Evolutionary conservation across 2,113 vertebrate species (phyloP), one percentile per base, ranked within the genome.

Genomic region (Cyphomyrus plagiostoma): DNA sequence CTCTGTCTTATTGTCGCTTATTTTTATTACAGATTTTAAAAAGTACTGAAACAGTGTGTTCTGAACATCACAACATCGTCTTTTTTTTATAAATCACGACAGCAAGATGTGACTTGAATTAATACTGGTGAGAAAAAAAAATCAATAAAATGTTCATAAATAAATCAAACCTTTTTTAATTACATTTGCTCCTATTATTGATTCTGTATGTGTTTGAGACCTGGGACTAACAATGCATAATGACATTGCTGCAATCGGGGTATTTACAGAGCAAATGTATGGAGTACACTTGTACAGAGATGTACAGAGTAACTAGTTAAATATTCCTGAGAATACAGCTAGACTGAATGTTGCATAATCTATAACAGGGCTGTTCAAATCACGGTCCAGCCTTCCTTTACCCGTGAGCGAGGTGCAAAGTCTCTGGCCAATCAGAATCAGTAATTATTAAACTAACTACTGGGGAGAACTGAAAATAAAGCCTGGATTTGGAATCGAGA

Each of bases 121-220:
- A 93, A 88, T 91, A 92, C 90, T n/a, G 9, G 90, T 91, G 89
- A 88, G 35, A 93, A 91, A 90, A 91, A 90, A 62, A 89, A 86
- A 88, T 89, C 88, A 86, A 88, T 91, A 90, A 90, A 88, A 90
- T 89, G 87, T 94, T 94, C 91, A 92, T 92, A 95, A 94, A 92
- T 92, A 91, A 91, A 90, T 92, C 88, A 56, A 89, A 52, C 91
- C 93, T 96, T 95, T 96, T 96, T 89, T 95, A 96, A 95, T 92
- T 93, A 94, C 94, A 17, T 30, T 6, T 85, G 35, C 52, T 56
- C 17, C 21, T 45, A 50, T 56, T 39, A 23, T 23, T 80, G 74
- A 35, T 77, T 85, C 10, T 87, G 26, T 26, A 23, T 8, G 26
- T 53, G 11, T 30, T 26, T 42, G 50, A 56, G 50, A 80, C 17